phyloP scores from a whole-genome alignment of 2,113 vertebrate genomes.

The Microtus montanus region DNA sequence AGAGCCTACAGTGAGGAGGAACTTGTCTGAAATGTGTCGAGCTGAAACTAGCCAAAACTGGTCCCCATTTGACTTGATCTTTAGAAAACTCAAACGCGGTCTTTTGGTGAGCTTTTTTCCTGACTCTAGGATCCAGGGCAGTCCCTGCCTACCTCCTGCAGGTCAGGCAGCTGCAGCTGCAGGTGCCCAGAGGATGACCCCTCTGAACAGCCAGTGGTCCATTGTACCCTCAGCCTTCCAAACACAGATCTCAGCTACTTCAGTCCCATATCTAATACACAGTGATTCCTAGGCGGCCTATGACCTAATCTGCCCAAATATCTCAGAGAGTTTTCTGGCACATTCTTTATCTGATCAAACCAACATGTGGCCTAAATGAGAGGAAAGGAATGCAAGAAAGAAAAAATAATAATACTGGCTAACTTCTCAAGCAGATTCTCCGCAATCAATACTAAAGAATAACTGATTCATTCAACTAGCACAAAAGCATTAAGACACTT shows the following conservation, averaged over 20 bases:
- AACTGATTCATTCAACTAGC: constrained; percentile 29
- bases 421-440: constrained; percentile 49
- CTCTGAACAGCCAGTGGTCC: background rate
- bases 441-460: background rate
- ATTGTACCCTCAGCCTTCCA: background rate
- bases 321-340: background rate
- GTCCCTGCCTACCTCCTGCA: background rate
- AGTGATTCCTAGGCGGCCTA: background rate
- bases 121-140: background rate
- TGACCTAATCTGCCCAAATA: background rate
- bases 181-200: background rate
- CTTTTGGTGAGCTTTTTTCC: background rate
- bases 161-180: background rate
- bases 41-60: background rate
- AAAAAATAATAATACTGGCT: background rate
- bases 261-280: background rate
- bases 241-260: background rate
- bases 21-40: background rate
- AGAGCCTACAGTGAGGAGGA: background rate
- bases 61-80: background rate
- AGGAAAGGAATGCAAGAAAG: background rate
- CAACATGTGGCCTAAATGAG: background rate
- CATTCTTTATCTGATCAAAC: background rate
- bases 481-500: constrained; percentile 8
- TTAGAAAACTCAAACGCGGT: background rate